Conservation (phyloP, 1,140 invertebrate species). For the Temnothorax nylanderi region DNA sequence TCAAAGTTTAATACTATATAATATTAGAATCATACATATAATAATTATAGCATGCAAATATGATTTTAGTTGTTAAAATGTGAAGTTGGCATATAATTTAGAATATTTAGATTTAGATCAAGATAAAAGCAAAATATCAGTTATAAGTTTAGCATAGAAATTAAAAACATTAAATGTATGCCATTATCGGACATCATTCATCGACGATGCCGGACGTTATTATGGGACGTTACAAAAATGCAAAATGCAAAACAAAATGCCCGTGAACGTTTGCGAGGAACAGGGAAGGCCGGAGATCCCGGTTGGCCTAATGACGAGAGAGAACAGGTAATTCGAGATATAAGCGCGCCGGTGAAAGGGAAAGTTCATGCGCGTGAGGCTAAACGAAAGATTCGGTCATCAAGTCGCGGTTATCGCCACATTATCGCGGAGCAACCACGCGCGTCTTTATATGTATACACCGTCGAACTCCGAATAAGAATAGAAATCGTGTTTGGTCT, state of each 20-base stretch:
- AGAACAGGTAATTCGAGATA: constrained; percentile 56
- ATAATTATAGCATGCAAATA: no score
- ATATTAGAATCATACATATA: no score
- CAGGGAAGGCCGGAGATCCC: not conserved
- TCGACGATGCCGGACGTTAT: not conserved
- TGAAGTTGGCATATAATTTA: no score
- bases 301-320: not conserved
- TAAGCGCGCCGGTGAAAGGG: constrained; percentile 58
- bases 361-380: constrained; percentile 49
- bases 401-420: not conserved
- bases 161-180: not conserved
- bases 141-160: not conserved
- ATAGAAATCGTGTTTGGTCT: not conserved
- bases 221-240: constrained; percentile 51
- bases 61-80: no score
- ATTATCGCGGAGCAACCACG: not conserved
- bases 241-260: constrained; percentile 42
- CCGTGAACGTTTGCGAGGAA: constrained; percentile 33
- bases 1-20: no score
- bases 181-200: not conserved
- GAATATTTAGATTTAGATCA: no score
- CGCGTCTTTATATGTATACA: not conserved
- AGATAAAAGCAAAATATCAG: no score
- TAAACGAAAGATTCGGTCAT: constrained; percentile 7
- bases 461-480: not conserved